Conservation (phyloP, 2,113 vertebrate species). For the Lucifuga dentata region DNA sequence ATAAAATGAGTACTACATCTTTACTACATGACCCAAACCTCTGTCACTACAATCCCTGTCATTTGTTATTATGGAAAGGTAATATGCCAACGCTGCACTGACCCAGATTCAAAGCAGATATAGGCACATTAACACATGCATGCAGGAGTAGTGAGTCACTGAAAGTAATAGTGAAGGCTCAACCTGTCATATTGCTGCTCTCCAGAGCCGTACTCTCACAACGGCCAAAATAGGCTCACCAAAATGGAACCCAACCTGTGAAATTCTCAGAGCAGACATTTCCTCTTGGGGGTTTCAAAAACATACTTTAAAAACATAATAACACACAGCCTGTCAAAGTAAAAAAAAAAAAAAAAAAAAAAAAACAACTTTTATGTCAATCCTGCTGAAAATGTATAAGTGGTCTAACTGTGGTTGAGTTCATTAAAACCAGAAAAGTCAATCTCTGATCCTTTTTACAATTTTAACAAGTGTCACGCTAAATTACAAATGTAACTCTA, state of each 20-base stretch:
- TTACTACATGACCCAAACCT: conserved; percentile 38
- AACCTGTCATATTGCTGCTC: conserved; percentile 62
- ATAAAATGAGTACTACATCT: conserved; percentile 38
- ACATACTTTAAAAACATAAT: conserved; percentile 34
- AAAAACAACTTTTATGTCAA: not conserved
- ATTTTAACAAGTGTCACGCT: too few relatives aligned
- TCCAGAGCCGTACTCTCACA: conserved; percentile 46
- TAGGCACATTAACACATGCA: conserved; percentile 45
- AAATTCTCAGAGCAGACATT: conserved; percentile 50
- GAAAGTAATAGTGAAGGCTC: conserved; percentile 63
- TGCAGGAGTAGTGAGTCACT: conserved; percentile 39
- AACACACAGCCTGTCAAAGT: too few relatives aligned
- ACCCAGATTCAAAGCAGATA: conserved; percentile 66
- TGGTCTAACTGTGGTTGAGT: too few relatives aligned
- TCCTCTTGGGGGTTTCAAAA: conserved; percentile 30
- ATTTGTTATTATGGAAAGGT: conserved; percentile 63
- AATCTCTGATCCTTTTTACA: too few relatives aligned
- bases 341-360: not conserved
- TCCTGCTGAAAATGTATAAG: too few relatives aligned
- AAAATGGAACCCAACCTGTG: conserved; percentile 53
- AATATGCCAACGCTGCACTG: conserved; percentile 64
- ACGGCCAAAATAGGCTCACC: conserved; percentile 60
- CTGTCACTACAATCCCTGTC: conserved; percentile 55
- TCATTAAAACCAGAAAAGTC: too few relatives aligned
- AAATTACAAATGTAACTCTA: too few relatives aligned